A percentile compares a stretch with the other conserved stretches of the same genome.
phyloP scores from a whole-genome alignment of 2,888 invertebrate genomes.

The Cryptophagus acutangulus region DNA sequence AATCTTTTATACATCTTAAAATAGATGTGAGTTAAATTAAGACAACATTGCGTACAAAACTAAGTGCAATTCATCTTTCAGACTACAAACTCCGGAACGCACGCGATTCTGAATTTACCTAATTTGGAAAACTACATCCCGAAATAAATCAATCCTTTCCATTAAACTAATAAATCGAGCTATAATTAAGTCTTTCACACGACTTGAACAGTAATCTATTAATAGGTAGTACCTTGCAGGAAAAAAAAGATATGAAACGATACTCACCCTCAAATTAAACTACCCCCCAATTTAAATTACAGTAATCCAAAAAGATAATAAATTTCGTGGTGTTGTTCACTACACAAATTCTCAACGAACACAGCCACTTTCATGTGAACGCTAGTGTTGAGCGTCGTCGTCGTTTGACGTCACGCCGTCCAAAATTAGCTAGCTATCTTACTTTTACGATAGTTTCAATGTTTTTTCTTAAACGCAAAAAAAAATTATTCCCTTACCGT shows the following conservation, averaged over 20 bases:
- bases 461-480: background rate
- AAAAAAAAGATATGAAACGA: no score
- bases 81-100: no score
- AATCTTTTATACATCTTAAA: background rate
- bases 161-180: no score
- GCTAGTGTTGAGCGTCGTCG: conserved; percentile 21
- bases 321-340: conserved; percentile 30
- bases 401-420: conserved; percentile 38
- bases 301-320: no score
- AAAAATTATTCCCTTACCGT: conserved; percentile 27
- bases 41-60: conserved; percentile 1
- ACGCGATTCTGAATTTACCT: no score
- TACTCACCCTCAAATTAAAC: no score
- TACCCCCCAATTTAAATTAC: no score
- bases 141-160: no score
- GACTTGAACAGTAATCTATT: no score
- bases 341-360: conserved; percentile 33
- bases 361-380: conserved; percentile 23
- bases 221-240: no score
- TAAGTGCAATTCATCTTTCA: background rate
- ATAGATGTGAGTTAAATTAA: background rate
- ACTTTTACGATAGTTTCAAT: conserved; percentile 21
- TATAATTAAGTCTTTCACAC: no score
- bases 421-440: conserved; percentile 35
- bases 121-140: no score